Base-by-base conservation (phyloP, 1,140 invertebrate genomes). In the Agrypnia vestita region DNA sequence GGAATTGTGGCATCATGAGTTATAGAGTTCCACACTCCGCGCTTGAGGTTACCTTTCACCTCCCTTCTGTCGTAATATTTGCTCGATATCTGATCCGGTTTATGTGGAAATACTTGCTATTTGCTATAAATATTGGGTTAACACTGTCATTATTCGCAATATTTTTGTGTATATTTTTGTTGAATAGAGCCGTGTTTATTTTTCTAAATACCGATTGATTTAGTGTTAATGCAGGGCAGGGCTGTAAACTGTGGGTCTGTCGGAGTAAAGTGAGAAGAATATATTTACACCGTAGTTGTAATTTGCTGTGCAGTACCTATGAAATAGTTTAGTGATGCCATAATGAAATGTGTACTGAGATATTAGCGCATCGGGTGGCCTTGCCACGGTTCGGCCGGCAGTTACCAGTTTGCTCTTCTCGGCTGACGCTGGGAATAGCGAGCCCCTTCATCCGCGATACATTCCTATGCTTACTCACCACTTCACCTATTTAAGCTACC, bases 301-400 rank as follows among this genome's bases (percentile, higher is more conserved):
- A 53, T 71, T 72, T 76, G 35, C 75, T 76, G 75, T 61, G 67
- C 25, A 44, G 64, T 76, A 76, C 75, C 75, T 64, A 44, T 62
- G 46, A 80, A 64, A 21, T 74, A 62, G 64, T 74, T 47, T 67
- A 74, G 53, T 73, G 43, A 46, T 76, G 71, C 59, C 44, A 71
- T 72, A 72, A 64, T 76, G 79, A 73, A 73, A 80, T 81, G 78
- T 25, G 17, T 56, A 59, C 47, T 64, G 64, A 61, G 44, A 53
- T 35, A 35, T 35, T 35, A 35, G 25, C 25, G 25, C 25, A 35
- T 35, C 35, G 78, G 46, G 62, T 62, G 61, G 25, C 25, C 6
- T 35, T 43, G 51, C 74, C 81, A 80, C 81, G 76, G 81, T 74
- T 80, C 81, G 81, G 81, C 81, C 81, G 81, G 81, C 78, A 72